Base-by-base conservation (phyloP, 1,140 invertebrate genomes). In the Dolichoris vasculosae region DNA sequence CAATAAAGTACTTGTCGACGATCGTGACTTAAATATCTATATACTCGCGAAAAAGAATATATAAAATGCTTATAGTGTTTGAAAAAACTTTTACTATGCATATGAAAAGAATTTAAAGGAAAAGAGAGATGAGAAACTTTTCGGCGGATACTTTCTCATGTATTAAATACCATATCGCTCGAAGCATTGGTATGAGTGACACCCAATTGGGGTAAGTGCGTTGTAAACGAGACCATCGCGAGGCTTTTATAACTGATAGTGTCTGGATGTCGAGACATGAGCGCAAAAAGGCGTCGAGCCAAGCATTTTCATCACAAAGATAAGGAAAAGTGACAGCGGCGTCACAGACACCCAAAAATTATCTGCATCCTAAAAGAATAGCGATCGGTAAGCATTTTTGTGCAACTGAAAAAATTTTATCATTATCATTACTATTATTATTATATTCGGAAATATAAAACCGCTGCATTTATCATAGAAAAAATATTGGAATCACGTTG, bases 241-340 rank as follows among this genome's bases (percentile, higher is more conserved):
- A 71, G 38, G 35, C 38, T 43, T 43, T 43, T 73, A 69, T 73
- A 73, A 43, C 69, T 43, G 40, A 73, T 73, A 73, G 40, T 73
- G 69, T 73, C 69, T 73, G 26, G 38, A 73, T 43, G 69, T 73
- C 69, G 69, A 73, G 69, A 73, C 38, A n/a, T 9, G 38, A 43
- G 26, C 40, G 38, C 38, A 73, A 73, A 73, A 73, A 73, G 38
- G 35, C 40, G 69, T 73, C 69, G 69, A 73, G 69, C 69, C 69
- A 73, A 23, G 26, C 40, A 43, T 73, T 73, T 73, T 73, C 69
- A 73, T 73, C 69, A 43, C 43, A 73, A 73, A n/a, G 40, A 73
- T 43, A 73, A 73, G 40, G 40, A n/a, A 73, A 73, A 73, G 8
- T 73, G 38, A 40, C 38, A 40, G 40, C 8, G 40, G 38, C 38